Evolutionary conservation across 2,113 vertebrate genomes (phyloP).

Genomic region (Promerops cafer): DNA sequence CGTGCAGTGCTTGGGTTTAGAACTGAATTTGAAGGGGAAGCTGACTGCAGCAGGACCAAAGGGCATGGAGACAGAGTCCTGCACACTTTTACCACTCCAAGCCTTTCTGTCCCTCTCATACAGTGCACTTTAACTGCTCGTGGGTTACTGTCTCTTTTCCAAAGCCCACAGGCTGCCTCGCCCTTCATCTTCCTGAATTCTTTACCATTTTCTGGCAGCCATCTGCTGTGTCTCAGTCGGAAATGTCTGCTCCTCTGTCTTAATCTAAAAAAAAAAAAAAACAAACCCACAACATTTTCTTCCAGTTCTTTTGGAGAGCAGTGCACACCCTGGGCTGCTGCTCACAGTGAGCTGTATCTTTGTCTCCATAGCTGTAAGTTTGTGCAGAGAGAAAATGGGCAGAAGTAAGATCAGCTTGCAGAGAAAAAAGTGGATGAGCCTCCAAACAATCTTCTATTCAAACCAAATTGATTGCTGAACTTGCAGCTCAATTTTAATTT

Average conservation of each 20-base stretch:
- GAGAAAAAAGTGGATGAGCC: not conserved
- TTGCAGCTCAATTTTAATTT: constrained; percentile 37
- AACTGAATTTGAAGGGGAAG: not conserved
- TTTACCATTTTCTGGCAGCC: constrained; percentile 61
- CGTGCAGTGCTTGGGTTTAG: not conserved
- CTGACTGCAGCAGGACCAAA: not conserved
- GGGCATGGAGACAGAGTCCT: not conserved
- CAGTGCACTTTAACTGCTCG: not conserved
- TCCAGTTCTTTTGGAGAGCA: not conserved
- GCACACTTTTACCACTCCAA: not conserved
- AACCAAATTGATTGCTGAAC: constrained; percentile 28
- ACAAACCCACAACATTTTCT: not conserved
- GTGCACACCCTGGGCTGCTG: not conserved
- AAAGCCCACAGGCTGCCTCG: constrained; percentile 55
- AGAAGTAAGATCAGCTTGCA: not conserved
- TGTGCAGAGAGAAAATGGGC: not conserved
- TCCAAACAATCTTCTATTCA: not conserved
- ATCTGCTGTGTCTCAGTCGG: constrained; percentile 39
- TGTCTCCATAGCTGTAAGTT: not conserved
- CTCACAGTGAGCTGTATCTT: not conserved
- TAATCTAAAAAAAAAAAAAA: not conserved
- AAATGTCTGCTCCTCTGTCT: constrained; percentile 58
- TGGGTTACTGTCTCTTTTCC: constrained; percentile 40
- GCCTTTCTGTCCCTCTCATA: not conserved
- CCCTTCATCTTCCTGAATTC: constrained; percentile 63